Percentiles rank a stretch among this genome's conserved stretches.
Evolutionary conservation across 2,888 invertebrate genomes (phyloP).

Genomic region (Drosophila paracracens): DNA sequence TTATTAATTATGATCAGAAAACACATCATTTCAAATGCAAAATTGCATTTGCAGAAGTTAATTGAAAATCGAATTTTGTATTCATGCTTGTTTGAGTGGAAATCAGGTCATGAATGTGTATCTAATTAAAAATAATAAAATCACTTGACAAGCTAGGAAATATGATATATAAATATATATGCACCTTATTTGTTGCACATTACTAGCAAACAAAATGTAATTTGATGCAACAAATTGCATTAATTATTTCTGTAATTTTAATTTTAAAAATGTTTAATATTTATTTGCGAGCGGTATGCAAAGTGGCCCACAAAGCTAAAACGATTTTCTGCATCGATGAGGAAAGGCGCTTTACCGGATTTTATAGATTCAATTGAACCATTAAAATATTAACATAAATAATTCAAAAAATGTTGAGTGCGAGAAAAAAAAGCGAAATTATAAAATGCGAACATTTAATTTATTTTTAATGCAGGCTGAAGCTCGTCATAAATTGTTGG

Average conservation of each 20-base stretch:
- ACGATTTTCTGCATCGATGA: not conserved
- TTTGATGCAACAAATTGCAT: not conserved
- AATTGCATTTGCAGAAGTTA: conserved; percentile 54
- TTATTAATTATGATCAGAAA: conserved; percentile 62
- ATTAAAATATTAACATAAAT: conserved; percentile 74
- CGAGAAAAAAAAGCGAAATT: conserved; percentile 24
- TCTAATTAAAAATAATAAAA: conserved; percentile 14
- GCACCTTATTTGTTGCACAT: not conserved
- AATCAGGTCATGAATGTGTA: conserved; percentile 30
- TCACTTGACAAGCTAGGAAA: conserved; percentile 6
- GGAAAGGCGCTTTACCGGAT: conserved; percentile 15
- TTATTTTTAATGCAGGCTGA: conserved; percentile 55
- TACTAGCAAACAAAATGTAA: not conserved
- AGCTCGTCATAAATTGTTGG: conserved; percentile 68
- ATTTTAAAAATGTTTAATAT: not conserved
- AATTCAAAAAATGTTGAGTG: conserved; percentile 61
- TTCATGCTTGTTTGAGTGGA: conserved; percentile 29
- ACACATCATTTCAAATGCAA: conserved; percentile 44
- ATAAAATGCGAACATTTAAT: conserved; percentile 10
- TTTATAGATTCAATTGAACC: conserved; percentile 37
- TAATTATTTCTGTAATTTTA: not conserved
- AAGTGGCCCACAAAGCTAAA: not conserved
- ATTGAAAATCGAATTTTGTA: conserved; percentile 64
- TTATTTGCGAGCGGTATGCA: not conserved
- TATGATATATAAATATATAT: conserved; percentile 6